phyloP scores from a whole-genome alignment of 2,888 invertebrate species.

The Heliconius erato region DNA sequence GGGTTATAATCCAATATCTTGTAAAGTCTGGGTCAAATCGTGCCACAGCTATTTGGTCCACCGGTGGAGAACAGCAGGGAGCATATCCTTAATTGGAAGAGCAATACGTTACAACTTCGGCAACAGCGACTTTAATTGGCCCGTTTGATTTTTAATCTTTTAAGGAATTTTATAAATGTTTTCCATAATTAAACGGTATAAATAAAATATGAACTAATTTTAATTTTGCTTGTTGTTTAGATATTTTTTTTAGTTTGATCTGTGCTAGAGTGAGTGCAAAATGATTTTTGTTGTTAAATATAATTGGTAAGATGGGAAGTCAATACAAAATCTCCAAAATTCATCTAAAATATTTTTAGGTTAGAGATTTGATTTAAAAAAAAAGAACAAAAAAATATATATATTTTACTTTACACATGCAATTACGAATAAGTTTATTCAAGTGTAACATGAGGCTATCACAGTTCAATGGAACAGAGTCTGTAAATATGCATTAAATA shows the following conservation, averaged over 20 bases:
- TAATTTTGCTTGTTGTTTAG: constrained; percentile 11
- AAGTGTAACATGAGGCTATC: too few relatives aligned
- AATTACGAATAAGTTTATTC: too few relatives aligned
- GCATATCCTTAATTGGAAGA: constrained; percentile 82
- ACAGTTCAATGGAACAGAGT: too few relatives aligned
- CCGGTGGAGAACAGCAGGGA: constrained; percentile 81
- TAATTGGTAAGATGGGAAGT: too few relatives aligned
- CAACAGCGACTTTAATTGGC: constrained; percentile 62
- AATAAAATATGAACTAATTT: constrained; percentile 27
- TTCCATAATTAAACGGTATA: constrained; percentile 50
- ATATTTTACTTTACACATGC: too few relatives aligned
- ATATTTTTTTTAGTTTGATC: neutral
- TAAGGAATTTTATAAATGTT: constrained; percentile 56
- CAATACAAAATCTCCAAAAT: too few relatives aligned
- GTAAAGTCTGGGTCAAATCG: constrained; percentile 71
- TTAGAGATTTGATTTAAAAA: too few relatives aligned
- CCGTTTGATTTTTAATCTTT: constrained; percentile 56
- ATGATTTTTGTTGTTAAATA: neutral
- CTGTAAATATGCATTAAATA: too few relatives aligned
- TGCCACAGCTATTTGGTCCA: constrained; percentile 78
- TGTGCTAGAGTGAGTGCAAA: neutral
- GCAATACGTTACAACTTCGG: constrained; percentile 80
- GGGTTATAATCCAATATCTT: constrained; percentile 52
- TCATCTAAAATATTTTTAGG: too few relatives aligned
- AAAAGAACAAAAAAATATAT: too few relatives aligned